phyloP scores from a whole-genome alignment of 2,888 invertebrate genomes.

The Diabrotica balteata region DNA sequence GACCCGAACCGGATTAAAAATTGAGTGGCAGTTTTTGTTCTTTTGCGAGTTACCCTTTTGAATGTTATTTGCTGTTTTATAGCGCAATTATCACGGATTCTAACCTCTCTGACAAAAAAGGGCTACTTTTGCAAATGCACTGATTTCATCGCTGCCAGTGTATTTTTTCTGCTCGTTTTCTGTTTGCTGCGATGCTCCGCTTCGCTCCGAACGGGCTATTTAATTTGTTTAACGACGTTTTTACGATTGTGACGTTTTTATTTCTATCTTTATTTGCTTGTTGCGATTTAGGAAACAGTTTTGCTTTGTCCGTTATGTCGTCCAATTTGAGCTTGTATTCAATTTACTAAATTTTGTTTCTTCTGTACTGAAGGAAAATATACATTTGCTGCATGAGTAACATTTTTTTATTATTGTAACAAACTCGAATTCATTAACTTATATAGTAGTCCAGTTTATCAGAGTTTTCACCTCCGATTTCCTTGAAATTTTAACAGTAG shows the following conservation, averaged over 20 bases:
- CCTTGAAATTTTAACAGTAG: too few species aligned
- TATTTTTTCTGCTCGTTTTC: conserved; percentile 38
- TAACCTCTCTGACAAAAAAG: conserved; percentile 12
- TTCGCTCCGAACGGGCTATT: conserved; percentile 4
- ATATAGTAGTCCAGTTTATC: too few species aligned
- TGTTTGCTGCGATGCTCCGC: conserved; percentile 4
- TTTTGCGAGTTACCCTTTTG: conserved; percentile 34
- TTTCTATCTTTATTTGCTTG: not conserved
- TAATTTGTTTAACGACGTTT: conserved; percentile 13
- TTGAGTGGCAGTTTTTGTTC: conserved; percentile 50
- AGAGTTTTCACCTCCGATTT: too few species aligned
- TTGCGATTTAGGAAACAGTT: not conserved
- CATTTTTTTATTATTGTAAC: too few species aligned
- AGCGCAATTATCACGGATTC: conserved; percentile 30
- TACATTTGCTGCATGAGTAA: too few species aligned
- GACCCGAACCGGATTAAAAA: conserved; percentile 48
- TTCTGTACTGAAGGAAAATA: too few species aligned
- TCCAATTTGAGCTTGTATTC: too few species aligned
- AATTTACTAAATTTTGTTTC: too few species aligned
- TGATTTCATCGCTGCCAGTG: conserved; percentile 21
- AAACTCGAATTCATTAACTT: too few species aligned
- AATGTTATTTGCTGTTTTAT: conserved; percentile 28
- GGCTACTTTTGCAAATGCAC: conserved; percentile 12
- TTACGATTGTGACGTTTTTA: conserved; percentile 10
- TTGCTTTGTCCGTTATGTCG: too few species aligned